Evolutionary conservation across 2,888 invertebrate species (phyloP).

Genomic region (Colostygia pectinataria): DNA sequence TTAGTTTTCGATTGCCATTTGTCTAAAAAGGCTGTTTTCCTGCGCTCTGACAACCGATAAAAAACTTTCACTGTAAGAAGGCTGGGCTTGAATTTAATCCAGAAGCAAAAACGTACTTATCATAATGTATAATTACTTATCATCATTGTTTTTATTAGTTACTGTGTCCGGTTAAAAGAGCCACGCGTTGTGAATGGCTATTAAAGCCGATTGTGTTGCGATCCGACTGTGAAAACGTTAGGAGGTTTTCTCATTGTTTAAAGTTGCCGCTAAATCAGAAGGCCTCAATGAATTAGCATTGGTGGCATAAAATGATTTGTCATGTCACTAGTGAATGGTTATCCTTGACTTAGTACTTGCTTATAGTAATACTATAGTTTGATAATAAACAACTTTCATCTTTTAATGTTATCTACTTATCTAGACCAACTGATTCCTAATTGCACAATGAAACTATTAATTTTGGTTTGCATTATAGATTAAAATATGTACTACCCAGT

Average conservation of each 20-base stretch:
- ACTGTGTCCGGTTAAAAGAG: slow-evolving; percentile 46
- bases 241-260: slow-evolving; percentile 52
- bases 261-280: slow-evolving; percentile 43
- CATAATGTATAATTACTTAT: too few relatives aligned
- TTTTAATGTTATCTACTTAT: too few relatives aligned
- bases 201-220: slow-evolving; percentile 49
- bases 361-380: too few relatives aligned
- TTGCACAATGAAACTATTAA: too few relatives aligned
- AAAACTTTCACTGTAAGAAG: slow-evolving; percentile 33
- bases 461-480: too few relatives aligned
- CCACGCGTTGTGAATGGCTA: slow-evolving; percentile 38
- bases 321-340: slow-evolving; percentile 2
- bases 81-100: slow-evolving; percentile 30
- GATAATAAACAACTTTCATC: too few relatives aligned
- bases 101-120: too few relatives aligned
- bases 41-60: slow-evolving; percentile 21
- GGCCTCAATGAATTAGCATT: slow-evolving; percentile 34
- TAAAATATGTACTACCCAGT: too few relatives aligned
- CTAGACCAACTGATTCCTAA: too few relatives aligned
- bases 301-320: slow-evolving; percentile 3
- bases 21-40: too few relatives aligned
- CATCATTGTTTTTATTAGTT: slow-evolving; percentile 47
- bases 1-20: too few relatives aligned
- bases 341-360: background rate
- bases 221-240: slow-evolving; percentile 49